These are phyloP conservation scores for Scortum barcoo DNA, from an alignment of 2,113 vertebrate species.

Conservation along the genomic window DNA sequence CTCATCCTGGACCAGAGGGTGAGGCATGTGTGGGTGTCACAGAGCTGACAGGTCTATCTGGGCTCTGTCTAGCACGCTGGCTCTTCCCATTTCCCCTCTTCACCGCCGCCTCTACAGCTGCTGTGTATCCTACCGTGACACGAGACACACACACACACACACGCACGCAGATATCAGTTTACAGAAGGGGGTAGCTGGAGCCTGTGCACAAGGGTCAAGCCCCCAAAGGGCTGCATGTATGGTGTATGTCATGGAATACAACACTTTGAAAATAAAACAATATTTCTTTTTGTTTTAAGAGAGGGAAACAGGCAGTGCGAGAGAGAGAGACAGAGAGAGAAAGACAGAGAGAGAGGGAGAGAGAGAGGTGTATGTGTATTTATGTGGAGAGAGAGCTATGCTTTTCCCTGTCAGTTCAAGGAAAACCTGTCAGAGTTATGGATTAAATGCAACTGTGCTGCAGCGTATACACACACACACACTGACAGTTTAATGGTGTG, in stretches of 20 bases:
- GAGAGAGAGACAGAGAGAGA: not conserved
- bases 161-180: conserved; percentile 52
- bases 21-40: conserved; percentile 77
- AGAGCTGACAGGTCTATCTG: conserved; percentile 81
- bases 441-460: conserved; percentile 65
- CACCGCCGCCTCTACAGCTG: conserved; percentile 69
- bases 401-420: conserved; percentile 62
- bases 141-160: conserved; percentile 45
- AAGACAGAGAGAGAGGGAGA: not conserved
- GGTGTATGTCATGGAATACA: conserved; percentile 28
- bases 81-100: conserved; percentile 73
- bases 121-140: conserved; percentile 69
- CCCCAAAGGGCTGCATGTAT: conserved; percentile 34
- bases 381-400: conserved; percentile 53
- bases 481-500: conserved; percentile 64
- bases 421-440: conserved; percentile 66
- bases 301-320: not conserved
- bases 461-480: conserved; percentile 8
- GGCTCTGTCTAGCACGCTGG: conserved; percentile 73
- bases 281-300: conserved; percentile 5
- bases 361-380: conserved; percentile 13
- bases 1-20: conserved; percentile 57
- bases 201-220: conserved; percentile 50
- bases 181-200: conserved; percentile 51
- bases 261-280: conserved; percentile 47